Evolutionary conservation across 2,888 invertebrate genomes (phyloP).

Genomic region (Oligia strigilis): DNA sequence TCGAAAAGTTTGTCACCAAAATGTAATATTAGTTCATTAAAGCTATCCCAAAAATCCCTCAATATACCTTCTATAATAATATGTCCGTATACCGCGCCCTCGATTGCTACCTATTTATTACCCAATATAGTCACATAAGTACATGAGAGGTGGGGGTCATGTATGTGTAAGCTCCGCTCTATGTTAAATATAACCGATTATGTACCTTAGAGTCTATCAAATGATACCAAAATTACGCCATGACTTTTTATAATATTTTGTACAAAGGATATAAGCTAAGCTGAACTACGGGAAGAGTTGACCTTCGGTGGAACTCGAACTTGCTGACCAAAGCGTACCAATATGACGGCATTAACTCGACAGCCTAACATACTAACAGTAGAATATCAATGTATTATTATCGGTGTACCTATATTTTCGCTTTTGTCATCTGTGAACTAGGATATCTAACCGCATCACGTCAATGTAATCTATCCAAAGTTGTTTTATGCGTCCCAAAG

Average conservation of each 20-base stretch:
- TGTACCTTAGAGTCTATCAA: constrained; percentile 63
- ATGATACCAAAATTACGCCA: constrained; percentile 79
- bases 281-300: constrained; percentile 46
- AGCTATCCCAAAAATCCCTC: constrained; percentile 52
- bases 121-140: constrained; percentile 49
- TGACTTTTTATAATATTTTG: constrained; percentile 86
- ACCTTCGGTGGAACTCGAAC: constrained; percentile 41
- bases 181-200: constrained; percentile 56
- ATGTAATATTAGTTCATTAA: constrained; percentile 37
- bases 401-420: constrained; percentile 66
- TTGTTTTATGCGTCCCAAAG: constrained; percentile 88
- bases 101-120: constrained; percentile 55
- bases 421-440: constrained; percentile 66
- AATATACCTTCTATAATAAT: constrained; percentile 42
- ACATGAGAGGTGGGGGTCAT: constrained; percentile 39
- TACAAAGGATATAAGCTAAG: constrained; percentile 73
- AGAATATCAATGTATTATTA: constrained; percentile 58
- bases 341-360: constrained; percentile 50
- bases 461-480: constrained; percentile 85
- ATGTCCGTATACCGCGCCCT: constrained; percentile 41
- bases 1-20: constrained; percentile 34
- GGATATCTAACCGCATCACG: constrained; percentile 57
- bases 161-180: constrained; percentile 44
- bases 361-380: constrained; percentile 65
- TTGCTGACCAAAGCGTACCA: constrained; percentile 62